These are phyloP conservation scores for Zenarchopterus dispar DNA, from an alignment of 2,797 vertebrate genomes.

Conservation along the genomic window DNA sequence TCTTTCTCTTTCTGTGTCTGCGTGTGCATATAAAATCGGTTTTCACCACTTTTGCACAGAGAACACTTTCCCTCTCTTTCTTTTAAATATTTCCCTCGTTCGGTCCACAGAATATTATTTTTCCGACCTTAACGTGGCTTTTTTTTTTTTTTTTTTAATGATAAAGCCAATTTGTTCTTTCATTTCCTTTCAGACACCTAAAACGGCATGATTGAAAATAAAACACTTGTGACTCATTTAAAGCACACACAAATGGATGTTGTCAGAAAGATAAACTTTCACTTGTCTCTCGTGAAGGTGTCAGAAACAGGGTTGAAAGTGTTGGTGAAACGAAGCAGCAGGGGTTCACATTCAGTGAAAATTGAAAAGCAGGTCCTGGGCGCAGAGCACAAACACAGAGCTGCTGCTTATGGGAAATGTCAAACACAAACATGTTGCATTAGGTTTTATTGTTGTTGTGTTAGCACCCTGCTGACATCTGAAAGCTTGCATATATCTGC, in stretches of 20 bases:
- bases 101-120: neutral
- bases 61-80: slow-evolving; percentile 17
- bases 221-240: neutral
- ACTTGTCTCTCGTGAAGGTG: slow-evolving; percentile 10
- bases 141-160: too few species aligned
- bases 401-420: slow-evolving; percentile 15
- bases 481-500: slow-evolving; percentile 1
- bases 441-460: neutral
- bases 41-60: slow-evolving; percentile 34
- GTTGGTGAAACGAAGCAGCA: slow-evolving; percentile 27
- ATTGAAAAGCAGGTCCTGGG: slow-evolving; percentile 18
- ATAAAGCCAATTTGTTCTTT: neutral
- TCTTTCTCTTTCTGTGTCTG: slow-evolving; percentile 63
- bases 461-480: slow-evolving; percentile 2
- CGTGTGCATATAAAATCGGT: slow-evolving; percentile 32
- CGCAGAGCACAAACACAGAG: neutral
- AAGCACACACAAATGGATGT: neutral
- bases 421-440: slow-evolving; percentile 1
- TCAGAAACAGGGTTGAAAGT: slow-evolving; percentile 15
- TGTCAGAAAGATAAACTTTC: slow-evolving; percentile 17
- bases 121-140: neutral
- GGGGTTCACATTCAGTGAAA: slow-evolving; percentile 15
- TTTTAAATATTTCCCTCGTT: slow-evolving; percentile 53
- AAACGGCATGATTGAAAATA: neutral
- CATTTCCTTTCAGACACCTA: neutral